Evolutionary conservation across 2,113 vertebrate genomes (phyloP), one percentile per base, ranked within the genome.

Genomic region (Leucopsar rothschildi): DNA sequence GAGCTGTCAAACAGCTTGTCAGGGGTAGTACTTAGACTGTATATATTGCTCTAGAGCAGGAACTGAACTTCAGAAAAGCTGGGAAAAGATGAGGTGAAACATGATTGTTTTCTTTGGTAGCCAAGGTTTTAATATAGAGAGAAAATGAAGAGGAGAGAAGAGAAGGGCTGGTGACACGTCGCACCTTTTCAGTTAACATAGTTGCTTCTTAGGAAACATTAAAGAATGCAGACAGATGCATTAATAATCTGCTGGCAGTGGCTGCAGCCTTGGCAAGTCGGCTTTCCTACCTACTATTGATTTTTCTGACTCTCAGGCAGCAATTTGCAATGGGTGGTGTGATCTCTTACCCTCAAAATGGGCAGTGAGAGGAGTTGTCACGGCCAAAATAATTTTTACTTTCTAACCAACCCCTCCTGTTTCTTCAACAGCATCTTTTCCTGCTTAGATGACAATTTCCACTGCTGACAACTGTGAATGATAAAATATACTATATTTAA

Each of bases 61-160:
- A 94, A 94, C 93, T 93, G 92, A 90, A 82, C 92, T 96, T 96
- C 92, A 79, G 93, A 86, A 97, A 96, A 97, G 69, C 94, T 96
- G 96, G 95, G 95, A 95, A 96, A 96, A 95, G 95, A 97, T 96
- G 94, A 96, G 94, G 95, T 97, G 96, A 96, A 93, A 76, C 76
- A 7, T 93, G 95, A 97, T 95, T 96, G 90, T 96, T 96, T 97
- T 97, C 96, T 97, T 95, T 97, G 94, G 95, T 96, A 97, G 95
- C 93, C 88, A 93, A 92, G 85, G 53, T 96, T 96, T 97, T 96
- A 96, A 96, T 96, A 95, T 86, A 81, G 90, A 75, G 84, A 75
- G 90, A 95, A 97, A 92, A 96, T 84, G 95, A 96, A 95, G 88
- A 95, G 94, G 94, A 95, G 96, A 96, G 96, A 95, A 49, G 94